Evolutionary conservation across 2,888 invertebrate species (phyloP), one percentile per base, ranked within the genome.

Genomic region (Heliconius charithonia): DNA sequence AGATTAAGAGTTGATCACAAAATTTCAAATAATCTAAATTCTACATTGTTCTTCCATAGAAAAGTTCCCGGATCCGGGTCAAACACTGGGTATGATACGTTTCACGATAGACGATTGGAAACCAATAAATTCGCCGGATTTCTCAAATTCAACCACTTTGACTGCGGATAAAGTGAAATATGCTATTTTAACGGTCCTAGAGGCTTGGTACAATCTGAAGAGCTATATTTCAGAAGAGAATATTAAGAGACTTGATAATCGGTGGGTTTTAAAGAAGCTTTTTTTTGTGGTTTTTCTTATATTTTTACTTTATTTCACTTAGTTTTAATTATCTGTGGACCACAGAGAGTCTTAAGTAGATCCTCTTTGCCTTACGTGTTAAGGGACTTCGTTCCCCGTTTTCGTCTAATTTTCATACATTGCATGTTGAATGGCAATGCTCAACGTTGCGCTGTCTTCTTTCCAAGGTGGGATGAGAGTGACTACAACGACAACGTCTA

Each of bases 41-140:
- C n/a, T 4, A 37, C 7, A 59, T 37, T 72, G 7, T 72, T 25
- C 13, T n/a, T 72, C 25, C 67, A 7, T 85, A 93, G 92, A 86
- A 80, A 88, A 62, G 76, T 93, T 92, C 63, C 82, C 86, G 0
- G 81, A 88, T 19, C 91, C 91, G 0, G 89, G 89, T 0, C 92
- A 92, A 80, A 81, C 85, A 0, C 84, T 83, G 0, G 87, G 89
- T 0, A 71, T 89, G 0, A 85, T 88, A 1, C 85, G 90, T 0
- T 91, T 91, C 81, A 77, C 84, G 0, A 82, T 83, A 27, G 85
- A 88, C 0, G 86, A 87, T 13, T 92, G 92, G 93, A 29, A 78
- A 0, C 85, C 87, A 0, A 66, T 88, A 0, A 62, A 81, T n/a
- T 75, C 32, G 6, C 22, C 32, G 25, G 65, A 63, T 2, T 77